These are phyloP conservation scores for Danio choprae DNA, from an alignment of 2,797 vertebrate species.

Conservation along the genomic window DNA sequence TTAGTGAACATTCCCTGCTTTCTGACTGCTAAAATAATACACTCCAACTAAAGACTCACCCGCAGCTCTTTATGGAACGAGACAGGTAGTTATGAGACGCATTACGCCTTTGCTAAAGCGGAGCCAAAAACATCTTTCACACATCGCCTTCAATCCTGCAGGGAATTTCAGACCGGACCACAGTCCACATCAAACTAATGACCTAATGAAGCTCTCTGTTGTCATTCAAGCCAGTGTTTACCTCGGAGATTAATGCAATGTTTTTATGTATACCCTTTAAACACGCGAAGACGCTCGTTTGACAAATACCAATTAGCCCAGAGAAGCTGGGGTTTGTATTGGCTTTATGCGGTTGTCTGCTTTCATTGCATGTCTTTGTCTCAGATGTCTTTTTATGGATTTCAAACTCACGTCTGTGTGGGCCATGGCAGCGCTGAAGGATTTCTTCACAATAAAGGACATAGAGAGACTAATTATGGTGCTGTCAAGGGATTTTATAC, in stretches of 20 bases:
- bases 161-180: constrained; percentile 32
- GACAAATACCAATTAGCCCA: constrained; percentile 64
- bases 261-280: constrained; percentile 56
- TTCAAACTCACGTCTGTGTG: constrained; percentile 59
- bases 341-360: constrained; percentile 48
- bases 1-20: not conserved
- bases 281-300: constrained; percentile 56
- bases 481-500: constrained; percentile 60
- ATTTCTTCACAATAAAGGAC: constrained; percentile 58
- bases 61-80: constrained; percentile 12
- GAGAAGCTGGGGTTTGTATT: constrained; percentile 42
- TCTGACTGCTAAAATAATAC: constrained; percentile 1
- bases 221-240: constrained; percentile 40
- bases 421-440: constrained; percentile 41
- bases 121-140: constrained; percentile 27
- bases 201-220: constrained; percentile 30
- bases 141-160: constrained; percentile 18
- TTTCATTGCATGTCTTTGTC: constrained; percentile 53
- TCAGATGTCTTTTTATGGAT: constrained; percentile 58
- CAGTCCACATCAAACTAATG: constrained; percentile 37
- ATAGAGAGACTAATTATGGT: constrained; percentile 57
- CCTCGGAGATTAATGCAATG: constrained; percentile 49
- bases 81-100: constrained; percentile 3
- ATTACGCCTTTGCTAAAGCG: constrained; percentile 13
- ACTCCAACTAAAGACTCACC: constrained; percentile 11